A percentile compares a stretch with the other conserved stretches of the same genome.
phyloP scores from a whole-genome alignment of 2,888 invertebrate species.

The Agonopterix subpropinquella region DNA sequence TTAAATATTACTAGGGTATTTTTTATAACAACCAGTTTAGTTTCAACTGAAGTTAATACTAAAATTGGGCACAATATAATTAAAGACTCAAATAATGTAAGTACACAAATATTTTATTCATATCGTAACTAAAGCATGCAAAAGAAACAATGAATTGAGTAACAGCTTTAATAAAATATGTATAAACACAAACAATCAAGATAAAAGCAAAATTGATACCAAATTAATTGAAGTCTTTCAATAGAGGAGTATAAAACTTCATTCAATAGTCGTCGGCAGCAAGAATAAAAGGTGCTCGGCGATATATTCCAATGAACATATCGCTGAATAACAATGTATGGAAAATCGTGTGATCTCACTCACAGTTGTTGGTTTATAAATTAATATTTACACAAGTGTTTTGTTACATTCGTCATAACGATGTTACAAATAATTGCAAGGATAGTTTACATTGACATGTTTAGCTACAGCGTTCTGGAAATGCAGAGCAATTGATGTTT shows the following conservation, averaged over 20 bases:
- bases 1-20: too few relatives aligned
- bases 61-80: too few relatives aligned
- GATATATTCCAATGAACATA: not conserved
- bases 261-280: conserved; percentile 19
- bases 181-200: not conserved
- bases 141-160: not conserved
- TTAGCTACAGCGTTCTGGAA: not conserved
- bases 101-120: not conserved
- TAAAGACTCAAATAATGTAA: too few relatives aligned
- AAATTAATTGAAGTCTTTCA: conserved; percentile 28
- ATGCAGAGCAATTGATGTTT: not conserved
- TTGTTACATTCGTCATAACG: not conserved
- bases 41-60: too few relatives aligned
- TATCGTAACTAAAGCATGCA: not conserved
- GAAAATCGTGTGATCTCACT: not conserved
- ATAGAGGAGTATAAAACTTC: conserved; percentile 16
- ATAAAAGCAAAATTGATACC: conserved; percentile 18
- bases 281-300: conserved; percentile 20
- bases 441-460: not conserved
- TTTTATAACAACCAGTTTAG: too few relatives aligned
- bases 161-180: not conserved
- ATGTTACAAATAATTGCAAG: conserved; percentile 3
- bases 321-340: conserved; percentile 3
- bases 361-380: conserved; percentile 3
- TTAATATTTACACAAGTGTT: conserved; percentile 4